These are phyloP conservation scores for Hypomecis punctinalis DNA, from an alignment of 2,888 invertebrate species.

Conservation along the genomic window DNA sequence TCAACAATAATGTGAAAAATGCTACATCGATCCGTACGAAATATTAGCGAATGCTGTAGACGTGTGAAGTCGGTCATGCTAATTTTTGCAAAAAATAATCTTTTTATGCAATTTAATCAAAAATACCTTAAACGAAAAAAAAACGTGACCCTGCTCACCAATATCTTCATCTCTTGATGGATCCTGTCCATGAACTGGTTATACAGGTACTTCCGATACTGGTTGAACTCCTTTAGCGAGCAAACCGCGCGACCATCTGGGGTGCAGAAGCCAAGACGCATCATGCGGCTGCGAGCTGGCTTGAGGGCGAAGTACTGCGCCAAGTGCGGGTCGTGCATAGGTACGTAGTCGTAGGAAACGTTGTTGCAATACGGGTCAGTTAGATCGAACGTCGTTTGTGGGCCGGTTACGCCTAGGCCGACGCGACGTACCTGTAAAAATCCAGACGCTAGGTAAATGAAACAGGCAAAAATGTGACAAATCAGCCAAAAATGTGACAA, in stretches of 20 bases:
- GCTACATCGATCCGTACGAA: too few species aligned
- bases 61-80: too few species aligned
- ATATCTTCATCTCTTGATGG: conserved; percentile 69
- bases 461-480: too few species aligned
- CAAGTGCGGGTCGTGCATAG: conserved; percentile 85
- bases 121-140: not conserved
- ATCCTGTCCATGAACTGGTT: conserved; percentile 83
- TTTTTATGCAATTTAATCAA: too few species aligned
- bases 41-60: too few species aligned
- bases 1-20: too few species aligned
- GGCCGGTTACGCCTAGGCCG: conserved; percentile 63
- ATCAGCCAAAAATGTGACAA: too few species aligned
- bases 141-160: conserved; percentile 55
- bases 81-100: too few species aligned
- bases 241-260: conserved; percentile 86
- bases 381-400: conserved; percentile 71
- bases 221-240: conserved; percentile 87
- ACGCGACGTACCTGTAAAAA: conserved; percentile 67
- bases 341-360: conserved; percentile 82
- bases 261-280: conserved; percentile 83
- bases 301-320: conserved; percentile 80
- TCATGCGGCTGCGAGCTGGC: conserved; percentile 71
- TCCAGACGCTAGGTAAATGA: not conserved
- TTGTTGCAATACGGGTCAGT: conserved; percentile 78
- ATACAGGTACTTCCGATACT: conserved; percentile 86